Conservation (phyloP, 2,797 vertebrate species). For the Ctenopoma multispine region DNA sequence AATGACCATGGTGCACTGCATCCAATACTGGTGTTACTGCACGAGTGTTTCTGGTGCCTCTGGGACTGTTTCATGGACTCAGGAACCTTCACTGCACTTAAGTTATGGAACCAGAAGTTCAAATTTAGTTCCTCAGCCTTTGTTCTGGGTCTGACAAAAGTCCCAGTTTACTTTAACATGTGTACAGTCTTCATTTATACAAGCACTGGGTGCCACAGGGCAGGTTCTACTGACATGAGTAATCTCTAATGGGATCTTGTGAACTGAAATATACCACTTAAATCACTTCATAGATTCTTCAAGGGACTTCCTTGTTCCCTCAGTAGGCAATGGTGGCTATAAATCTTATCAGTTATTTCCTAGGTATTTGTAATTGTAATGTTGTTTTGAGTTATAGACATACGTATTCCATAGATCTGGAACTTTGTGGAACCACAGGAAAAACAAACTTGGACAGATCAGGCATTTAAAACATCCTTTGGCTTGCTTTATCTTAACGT, state of each 20-base stretch:
- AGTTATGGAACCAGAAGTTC: background rate
- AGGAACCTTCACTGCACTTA: background rate
- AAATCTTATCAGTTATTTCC: background rate
- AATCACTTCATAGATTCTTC: constrained; percentile 9
- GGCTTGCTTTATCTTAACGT: constrained; percentile 13
- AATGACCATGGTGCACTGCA: background rate
- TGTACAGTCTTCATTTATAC: background rate
- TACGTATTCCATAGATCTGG: constrained; percentile 5
- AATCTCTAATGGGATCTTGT: constrained; percentile 21
- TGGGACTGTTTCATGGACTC: background rate
- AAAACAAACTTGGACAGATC: constrained; percentile 21
- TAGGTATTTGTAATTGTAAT: background rate
- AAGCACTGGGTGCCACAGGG: background rate
- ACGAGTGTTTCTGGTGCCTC: background rate
- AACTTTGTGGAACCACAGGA: constrained; percentile 7
- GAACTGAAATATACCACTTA: constrained; percentile 33
- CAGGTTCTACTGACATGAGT: constrained; percentile 1
- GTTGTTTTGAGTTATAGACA: background rate
- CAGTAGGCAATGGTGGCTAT: background rate
- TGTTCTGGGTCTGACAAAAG: background rate
- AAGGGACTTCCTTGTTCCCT: constrained; percentile 4
- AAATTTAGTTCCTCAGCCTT: background rate
- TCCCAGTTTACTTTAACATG: background rate
- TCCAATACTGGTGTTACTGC: background rate
- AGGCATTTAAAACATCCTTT: constrained; percentile 25